These are phyloP conservation scores for Pandemis cinnamomeana DNA, from an alignment of 2,888 invertebrate species.

Conservation along the genomic window DNA sequence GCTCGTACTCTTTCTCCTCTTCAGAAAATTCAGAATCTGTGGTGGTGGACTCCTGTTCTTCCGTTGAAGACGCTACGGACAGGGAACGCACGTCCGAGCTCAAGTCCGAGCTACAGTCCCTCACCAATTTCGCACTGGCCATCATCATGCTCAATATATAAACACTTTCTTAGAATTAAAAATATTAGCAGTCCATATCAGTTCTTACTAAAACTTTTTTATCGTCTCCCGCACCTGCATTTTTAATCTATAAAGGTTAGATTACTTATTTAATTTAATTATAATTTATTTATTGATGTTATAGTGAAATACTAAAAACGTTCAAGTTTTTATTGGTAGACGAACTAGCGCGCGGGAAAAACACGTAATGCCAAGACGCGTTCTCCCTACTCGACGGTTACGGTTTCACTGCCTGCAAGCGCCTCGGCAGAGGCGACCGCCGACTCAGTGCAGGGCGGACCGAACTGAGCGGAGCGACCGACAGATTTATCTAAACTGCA, in stretches of 20 bases:
- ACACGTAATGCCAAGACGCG: constrained; percentile 53
- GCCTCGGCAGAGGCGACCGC: constrained; percentile 42
- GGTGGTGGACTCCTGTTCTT: constrained; percentile 82
- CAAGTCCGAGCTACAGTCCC: constrained; percentile 82
- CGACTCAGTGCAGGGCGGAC: constrained; percentile 34
- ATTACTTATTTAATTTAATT: neutral
- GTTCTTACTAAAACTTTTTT: constrained; percentile 7
- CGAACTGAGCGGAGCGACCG: constrained; percentile 8
- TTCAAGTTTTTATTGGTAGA: constrained; percentile 43
- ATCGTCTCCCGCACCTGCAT: constrained; percentile 10
- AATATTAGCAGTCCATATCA: constrained; percentile 19
- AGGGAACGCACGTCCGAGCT: constrained; percentile 80
- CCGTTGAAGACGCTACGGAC: constrained; percentile 82
- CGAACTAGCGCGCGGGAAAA: constrained; percentile 61
- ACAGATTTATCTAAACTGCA: constrained; percentile 20
- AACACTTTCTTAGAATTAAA: constrained; percentile 9
- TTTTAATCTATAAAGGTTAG: neutral
- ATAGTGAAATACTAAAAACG: neutral
- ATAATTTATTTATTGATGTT: neutral
- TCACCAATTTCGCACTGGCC: constrained; percentile 83
- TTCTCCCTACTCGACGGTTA: constrained; percentile 59
- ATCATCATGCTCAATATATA: constrained; percentile 74
- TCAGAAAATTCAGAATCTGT: constrained; percentile 85
- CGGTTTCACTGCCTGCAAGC: constrained; percentile 60
- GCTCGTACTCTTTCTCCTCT: constrained; percentile 86